Percentiles rank a stretch among this genome's conserved stretches.
Conservation (phyloP, 2,888 invertebrate genomes). For the Branchipolynoe longqiensis region DNA sequence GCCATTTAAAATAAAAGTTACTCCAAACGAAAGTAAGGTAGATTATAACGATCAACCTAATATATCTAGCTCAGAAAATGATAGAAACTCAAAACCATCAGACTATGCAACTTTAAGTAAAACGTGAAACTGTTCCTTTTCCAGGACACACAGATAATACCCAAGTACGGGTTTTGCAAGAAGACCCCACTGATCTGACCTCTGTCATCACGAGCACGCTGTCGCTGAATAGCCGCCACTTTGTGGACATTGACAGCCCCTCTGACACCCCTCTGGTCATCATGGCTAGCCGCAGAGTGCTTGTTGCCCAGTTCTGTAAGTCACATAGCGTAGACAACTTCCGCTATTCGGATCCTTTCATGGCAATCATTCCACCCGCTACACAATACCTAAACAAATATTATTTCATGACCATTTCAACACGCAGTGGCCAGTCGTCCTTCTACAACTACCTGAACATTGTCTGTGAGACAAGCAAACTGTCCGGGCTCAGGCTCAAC, state of each 20-base stretch:
- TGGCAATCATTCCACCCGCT: conserved; percentile 70
- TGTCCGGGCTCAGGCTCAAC: conserved; percentile 58
- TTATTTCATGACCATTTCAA: conserved; percentile 70
- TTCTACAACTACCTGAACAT: conserved; percentile 63
- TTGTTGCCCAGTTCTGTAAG: conserved; percentile 71
- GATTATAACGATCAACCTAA: no score
- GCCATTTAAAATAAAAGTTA: no score
- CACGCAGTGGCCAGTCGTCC: conserved; percentile 55
- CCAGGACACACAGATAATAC: conserved; percentile 16
- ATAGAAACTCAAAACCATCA: no score
- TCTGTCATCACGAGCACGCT: not conserved
- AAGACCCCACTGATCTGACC: not conserved
- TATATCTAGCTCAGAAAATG: no score
- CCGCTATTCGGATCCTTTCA: conserved; percentile 73
- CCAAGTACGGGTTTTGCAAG: conserved; percentile 17
- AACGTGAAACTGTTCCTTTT: no score
- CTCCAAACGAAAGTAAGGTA: no score
- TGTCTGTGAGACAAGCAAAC: conserved; percentile 6
- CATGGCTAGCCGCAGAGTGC: conserved; percentile 66
- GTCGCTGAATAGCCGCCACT: conserved; percentile 56
- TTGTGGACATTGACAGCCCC: conserved; percentile 62
- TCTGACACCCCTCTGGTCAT: conserved; percentile 61
- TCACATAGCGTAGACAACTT: conserved; percentile 67
- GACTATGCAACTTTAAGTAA: no score
- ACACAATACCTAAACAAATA: conserved; percentile 70